phyloP scores from a whole-genome alignment of 1,140 invertebrate species.

The Uloborus diversus region DNA sequence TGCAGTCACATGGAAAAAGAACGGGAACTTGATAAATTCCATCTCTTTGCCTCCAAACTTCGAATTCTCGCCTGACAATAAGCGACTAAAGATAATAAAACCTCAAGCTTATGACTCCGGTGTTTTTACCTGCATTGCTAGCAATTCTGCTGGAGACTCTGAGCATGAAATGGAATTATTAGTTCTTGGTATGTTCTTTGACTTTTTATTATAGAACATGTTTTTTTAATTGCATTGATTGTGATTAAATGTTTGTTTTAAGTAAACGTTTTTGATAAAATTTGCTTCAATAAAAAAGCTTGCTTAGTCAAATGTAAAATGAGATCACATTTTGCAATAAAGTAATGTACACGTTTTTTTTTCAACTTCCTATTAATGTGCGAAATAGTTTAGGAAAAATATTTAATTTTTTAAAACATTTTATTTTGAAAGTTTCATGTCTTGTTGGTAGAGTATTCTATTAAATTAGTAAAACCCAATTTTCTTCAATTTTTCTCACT shows the following conservation, averaged over 20 bases:
- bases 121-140: conserved; percentile 43
- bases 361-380: too few relatives aligned
- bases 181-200: conserved; percentile 24
- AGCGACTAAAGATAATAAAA: conserved; percentile 37
- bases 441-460: too few relatives aligned
- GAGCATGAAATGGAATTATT: conserved; percentile 43
- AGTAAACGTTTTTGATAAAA: neutral
- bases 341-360: too few relatives aligned
- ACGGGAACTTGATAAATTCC: conserved; percentile 18
- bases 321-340: too few relatives aligned
- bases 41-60: neutral
- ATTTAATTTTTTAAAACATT: too few relatives aligned
- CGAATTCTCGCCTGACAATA: conserved; percentile 32
- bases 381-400: too few relatives aligned
- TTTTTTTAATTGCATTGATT: neutral
- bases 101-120: conserved; percentile 31
- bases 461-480: too few relatives aligned
- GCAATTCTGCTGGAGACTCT: conserved; percentile 44
- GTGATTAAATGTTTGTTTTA: neutral
- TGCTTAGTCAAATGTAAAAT: too few relatives aligned
- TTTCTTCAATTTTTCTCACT: too few relatives aligned
- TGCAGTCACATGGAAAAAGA: conserved; percentile 38
- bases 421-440: too few relatives aligned
- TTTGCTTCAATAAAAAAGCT: too few relatives aligned
- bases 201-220: neutral